Evolutionary conservation across 1,140 invertebrate genomes (phyloP), one percentile per base, ranked within the genome.

Genomic region (Diabrotica virgifera): DNA sequence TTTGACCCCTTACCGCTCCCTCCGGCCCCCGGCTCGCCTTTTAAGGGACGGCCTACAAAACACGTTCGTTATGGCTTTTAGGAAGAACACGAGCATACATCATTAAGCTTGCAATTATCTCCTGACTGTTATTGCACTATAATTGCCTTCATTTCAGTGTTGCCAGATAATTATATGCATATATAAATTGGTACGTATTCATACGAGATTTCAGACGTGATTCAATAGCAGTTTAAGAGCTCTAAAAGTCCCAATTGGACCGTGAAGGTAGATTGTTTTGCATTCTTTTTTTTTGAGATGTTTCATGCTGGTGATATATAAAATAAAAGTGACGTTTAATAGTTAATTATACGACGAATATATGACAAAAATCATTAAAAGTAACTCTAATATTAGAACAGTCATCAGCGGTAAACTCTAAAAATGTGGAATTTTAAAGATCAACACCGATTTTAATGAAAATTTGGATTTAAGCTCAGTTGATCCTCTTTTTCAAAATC

Each of bases 91-190:
- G 24, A 24, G 24, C 24, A 24, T 24, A 24, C 24, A 24, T 24
- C 24, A 24, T 24, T 56, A 36, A 59, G 57, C 13, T 14, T 5
- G 57, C 57, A 59, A 59, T 59, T 59, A 59, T 40, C 37, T 46
- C 36, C 11, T 36, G 55, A 57, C 55, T 36, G 55, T 57, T 57
- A 57, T 38, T 57, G n/a, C 55, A 36, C 14, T 14, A 57, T 36
- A 57, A 57, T 57, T 57, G 55, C 57, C 6, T 40, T 40, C 57
- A 14, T 59, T 59, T 59, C 57, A 24, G 46, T 24, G 53, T 55
- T 24, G 53, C n/a, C 57, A 50, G 13, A 46, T 40, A 59, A 59
- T 59, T 59, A 59, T 46, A 46, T 40, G 38, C 38, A 46, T n/a
- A 59, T 37, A 59, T 59, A 59, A 59, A 40, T 40, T 40, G 57